Base-by-base conservation (phyloP, 2,888 invertebrate genomes). In the Toxonevra muliebris region DNA sequence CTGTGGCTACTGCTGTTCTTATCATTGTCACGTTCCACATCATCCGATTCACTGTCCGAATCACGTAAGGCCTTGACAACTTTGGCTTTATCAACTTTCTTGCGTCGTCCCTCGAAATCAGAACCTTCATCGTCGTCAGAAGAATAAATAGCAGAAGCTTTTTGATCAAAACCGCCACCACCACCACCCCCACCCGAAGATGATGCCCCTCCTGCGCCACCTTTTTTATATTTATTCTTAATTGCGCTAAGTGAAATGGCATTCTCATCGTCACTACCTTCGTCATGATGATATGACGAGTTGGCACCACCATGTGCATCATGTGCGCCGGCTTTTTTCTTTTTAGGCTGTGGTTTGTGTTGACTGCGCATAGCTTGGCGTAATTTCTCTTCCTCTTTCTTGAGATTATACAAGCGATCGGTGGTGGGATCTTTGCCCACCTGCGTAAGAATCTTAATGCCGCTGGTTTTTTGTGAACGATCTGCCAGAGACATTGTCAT, bases 401-500 rank as follows among this genome's bases (percentile, higher is more conserved):
- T 97, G 9, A 97, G 90, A 87, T 96, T 92, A 75, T 94, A 94
- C 64, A 91, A 91, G 81, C 96, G 90, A 81, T 97, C 94, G 12
- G 94, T 93, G 80, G 98, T 98, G 0, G 99, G 99, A 86, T 99
- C 97, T 71, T 82, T 84, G 15, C 86, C 86, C 30, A 86, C 86
- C 84, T 95, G 95, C 1, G 97, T 96, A 75, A 99, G 87, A 66
- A 99, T 96, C 87, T 98, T 97, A 79, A 99, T 98, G 61, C 96
- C 96, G 1, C 93, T 92, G 0, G 96, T 94, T 86, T 97, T 97
- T 61, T 94, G 92, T 54, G 96, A 94, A 63, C 97, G 89, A 86
- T 99, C 98, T 0, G 98, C 98, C 75, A 98, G 87, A 0, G 97
- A 98, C 86, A 98, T 89, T 0, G 98, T 99, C 94, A 99, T 98